Evolutionary conservation across 1,140 invertebrate genomes (phyloP), one percentile per base, ranked within the genome.

Genomic region (Drosophila pandora): DNA sequence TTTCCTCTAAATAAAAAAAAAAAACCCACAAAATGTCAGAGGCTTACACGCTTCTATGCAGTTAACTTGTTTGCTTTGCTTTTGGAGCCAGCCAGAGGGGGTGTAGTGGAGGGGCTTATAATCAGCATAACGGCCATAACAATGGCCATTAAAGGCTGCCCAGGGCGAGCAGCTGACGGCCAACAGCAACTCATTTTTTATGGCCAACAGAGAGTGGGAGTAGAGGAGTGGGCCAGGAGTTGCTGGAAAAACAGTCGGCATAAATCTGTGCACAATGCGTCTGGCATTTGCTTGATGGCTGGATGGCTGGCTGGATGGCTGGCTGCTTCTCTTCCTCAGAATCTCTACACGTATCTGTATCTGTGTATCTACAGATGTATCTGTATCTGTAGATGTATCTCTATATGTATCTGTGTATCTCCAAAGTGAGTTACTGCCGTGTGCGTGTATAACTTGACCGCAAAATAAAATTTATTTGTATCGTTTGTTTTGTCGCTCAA

Each of bases 381-480:
- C 21, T 47, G 53, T 57, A 21, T 23, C 21, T 50, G 17, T 30
- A 25, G 52, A 13, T 30, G 10, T 47, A 17, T 56, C 12, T 58
- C 25, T 48, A 41, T 41, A 34, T 56, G 22, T 60, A 32, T 53
- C 39, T 41, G 17, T 53, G 37, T 30, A 4, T 52, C 28, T 12
- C 28, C 47, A 22, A 53, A 55, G 62, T 48, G 50, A 37, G 62
- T 56, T 48, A 55, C 62, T 68, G 25, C 53, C 22, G 58, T 72
- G 58, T 79, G 62, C 60, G 76, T 79, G 62, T 59, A 41, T 63
- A 60, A 75, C 76, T 70, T 76, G 77, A 71, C 77, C 77, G 80
- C 77, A 80, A 25, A 25, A 80, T 76, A 80, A 80, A 80, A 80
- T 80, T 71, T 80, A 80, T 80, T 75, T 80, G 65, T 80, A 80